Evolutionary conservation across 2,113 vertebrate genomes (phyloP).

Genomic region (Hirundichthys speculiger): DNA sequence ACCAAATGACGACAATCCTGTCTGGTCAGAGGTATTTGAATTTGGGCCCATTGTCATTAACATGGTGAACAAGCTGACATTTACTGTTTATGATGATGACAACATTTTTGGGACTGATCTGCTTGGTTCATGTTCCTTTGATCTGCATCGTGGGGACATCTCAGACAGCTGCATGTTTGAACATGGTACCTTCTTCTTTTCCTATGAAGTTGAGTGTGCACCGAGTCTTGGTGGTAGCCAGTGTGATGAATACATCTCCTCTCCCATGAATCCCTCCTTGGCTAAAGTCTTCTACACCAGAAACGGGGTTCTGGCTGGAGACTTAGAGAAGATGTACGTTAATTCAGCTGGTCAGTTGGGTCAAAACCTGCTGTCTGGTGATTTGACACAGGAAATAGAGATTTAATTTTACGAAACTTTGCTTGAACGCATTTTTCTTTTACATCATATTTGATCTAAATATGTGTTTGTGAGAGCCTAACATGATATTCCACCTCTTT

Average conservation of each 20-base stretch:
- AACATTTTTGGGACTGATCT: conserved; percentile 58
- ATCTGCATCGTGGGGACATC: conserved; percentile 8
- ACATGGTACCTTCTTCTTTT: conserved; percentile 71
- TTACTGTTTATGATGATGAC: conserved; percentile 80
- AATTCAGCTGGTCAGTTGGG: too few relatives aligned
- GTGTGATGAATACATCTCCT: conserved; percentile 73
- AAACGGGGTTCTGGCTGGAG: too few relatives aligned
- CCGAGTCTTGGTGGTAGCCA: conserved; percentile 65
- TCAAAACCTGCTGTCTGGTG: too few relatives aligned
- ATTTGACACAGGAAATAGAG: too few relatives aligned
- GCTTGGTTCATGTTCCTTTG: conserved; percentile 65
- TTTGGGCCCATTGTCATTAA: conserved; percentile 63
- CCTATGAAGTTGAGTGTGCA: conserved; percentile 59
- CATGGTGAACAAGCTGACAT: conserved; percentile 23
- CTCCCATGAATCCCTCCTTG: conserved; percentile 46
- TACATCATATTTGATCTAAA: too few relatives aligned
- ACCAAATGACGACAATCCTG: conserved; percentile 69
- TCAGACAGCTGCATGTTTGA: conserved; percentile 46
- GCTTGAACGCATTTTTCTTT: too few relatives aligned
- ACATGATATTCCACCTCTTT: too few relatives aligned
- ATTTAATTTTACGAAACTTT: too few relatives aligned
- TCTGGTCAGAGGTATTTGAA: conserved; percentile 57
- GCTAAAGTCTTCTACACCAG: conserved; percentile 57
- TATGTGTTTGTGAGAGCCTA: too few relatives aligned
- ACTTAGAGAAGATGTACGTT: too few relatives aligned